A percentile compares a stretch with the other conserved stretches of the same genome.
Conservation (phyloP, 2,888 invertebrate genomes). For the Uropetala carovei region DNA sequence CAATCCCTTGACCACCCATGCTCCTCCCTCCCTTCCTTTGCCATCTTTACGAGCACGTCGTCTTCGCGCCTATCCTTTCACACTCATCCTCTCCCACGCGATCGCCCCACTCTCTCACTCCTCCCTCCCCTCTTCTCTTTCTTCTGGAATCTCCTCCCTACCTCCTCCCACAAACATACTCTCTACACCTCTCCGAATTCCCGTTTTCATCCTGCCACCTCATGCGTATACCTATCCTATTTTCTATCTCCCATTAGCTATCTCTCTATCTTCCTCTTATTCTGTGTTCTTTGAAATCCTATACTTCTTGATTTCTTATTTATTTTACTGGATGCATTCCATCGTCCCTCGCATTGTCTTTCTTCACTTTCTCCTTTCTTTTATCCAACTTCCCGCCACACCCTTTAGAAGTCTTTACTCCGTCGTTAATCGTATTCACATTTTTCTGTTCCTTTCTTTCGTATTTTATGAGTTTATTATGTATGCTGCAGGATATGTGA, state of each 20-base stretch:
- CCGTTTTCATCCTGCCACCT: too few species aligned
- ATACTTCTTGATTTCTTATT: neutral
- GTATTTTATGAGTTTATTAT: too few species aligned
- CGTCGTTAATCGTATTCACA: neutral
- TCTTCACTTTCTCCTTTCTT: neutral
- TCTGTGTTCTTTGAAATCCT: neutral
- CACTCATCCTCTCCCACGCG: conserved; percentile 13
- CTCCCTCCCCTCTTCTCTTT: neutral
- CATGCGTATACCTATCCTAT: too few species aligned
- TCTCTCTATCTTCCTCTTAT: too few species aligned
- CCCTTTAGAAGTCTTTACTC: neutral
- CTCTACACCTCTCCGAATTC: too few species aligned
- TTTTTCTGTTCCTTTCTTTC: neutral
- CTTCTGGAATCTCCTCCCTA: too few species aligned
- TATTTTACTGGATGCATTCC: neutral
- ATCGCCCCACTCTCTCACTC: neutral
- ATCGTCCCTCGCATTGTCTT: neutral
- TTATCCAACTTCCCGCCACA: neutral
- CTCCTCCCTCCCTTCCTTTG: neutral
- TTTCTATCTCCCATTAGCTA: too few species aligned
- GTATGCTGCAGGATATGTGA: too few species aligned
- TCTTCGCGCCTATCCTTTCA: conserved; percentile 23
- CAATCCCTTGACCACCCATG: neutral
- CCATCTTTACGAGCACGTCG: conserved; percentile 8
- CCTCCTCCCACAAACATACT: too few species aligned